phyloP scores from a whole-genome alignment of 2,797 vertebrate genomes.

The Sebastes miniatus region DNA sequence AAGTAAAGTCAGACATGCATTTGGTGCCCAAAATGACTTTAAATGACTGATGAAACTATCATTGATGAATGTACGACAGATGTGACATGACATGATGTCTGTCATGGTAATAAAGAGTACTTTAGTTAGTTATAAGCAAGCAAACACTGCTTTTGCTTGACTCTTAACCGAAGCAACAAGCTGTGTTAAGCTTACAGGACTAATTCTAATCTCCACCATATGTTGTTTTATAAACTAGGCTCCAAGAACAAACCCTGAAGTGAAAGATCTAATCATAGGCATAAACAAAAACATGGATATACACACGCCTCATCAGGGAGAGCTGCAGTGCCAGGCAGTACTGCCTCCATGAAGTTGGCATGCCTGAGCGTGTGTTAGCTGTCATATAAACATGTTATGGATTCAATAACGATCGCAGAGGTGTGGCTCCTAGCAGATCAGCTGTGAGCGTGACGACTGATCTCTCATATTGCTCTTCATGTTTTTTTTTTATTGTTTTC shows the following conservation, averaged over 20 bases:
- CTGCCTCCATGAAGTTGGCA: conserved; percentile 5
- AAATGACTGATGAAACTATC: not conserved
- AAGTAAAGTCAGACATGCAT: not conserved
- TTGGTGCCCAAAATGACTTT: not conserved
- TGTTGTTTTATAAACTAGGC: not conserved
- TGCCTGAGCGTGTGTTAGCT: not conserved
- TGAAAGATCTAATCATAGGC: not conserved
- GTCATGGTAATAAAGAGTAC: not conserved
- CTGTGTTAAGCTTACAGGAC: not conserved
- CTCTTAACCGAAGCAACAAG: not conserved
- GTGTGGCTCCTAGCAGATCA: conserved; percentile 3
- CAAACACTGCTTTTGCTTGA: not conserved
- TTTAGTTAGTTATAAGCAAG: not conserved
- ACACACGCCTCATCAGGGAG: not conserved
- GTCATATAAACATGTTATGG: conserved; percentile 37
- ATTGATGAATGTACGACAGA: not conserved
- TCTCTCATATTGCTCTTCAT: not conserved
- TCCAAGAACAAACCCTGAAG: not conserved
- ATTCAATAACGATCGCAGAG: conserved; percentile 21
- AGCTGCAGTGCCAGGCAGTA: not conserved
- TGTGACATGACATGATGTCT: not conserved
- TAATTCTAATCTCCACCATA: not conserved
- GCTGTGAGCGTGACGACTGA: not conserved
- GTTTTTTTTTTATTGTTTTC: not conserved
- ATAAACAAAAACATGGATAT: not conserved